Evolutionary conservation across 2,888 invertebrate genomes (phyloP).

Genomic region (Carcina quercana): DNA sequence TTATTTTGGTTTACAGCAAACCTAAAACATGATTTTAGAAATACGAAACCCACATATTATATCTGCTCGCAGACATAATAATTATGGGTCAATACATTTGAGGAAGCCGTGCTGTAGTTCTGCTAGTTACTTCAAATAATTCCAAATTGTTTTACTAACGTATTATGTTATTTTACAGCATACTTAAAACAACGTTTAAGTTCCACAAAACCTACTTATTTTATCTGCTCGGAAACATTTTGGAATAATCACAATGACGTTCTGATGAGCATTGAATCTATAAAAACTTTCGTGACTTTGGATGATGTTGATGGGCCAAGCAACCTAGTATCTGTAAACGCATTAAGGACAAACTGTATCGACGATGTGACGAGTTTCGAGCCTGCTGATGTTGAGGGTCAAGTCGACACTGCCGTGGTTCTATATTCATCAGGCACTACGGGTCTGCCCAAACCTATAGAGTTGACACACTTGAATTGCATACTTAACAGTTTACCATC

Average conservation of each 20-base stretch:
- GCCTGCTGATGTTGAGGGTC: constrained; percentile 59
- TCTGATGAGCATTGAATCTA: constrained; percentile 32
- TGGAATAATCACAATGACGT: constrained; percentile 46
- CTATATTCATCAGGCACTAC: constrained; percentile 82
- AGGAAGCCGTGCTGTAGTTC: no score
- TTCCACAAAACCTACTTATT: constrained; percentile 78
- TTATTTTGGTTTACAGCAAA: no score
- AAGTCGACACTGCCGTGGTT: constrained; percentile 47
- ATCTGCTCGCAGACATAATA: no score
- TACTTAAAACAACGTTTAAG: constrained; percentile 77
- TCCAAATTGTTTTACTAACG: no score
- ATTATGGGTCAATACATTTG: no score
- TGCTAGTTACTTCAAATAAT: no score
- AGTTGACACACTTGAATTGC: constrained; percentile 75
- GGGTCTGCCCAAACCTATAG: constrained; percentile 79
- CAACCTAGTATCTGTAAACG: constrained; percentile 26
- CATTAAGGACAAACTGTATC: constrained; percentile 26
- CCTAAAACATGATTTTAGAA: no score
- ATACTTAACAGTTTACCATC: constrained; percentile 43
- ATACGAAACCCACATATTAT: no score
- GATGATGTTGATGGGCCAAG: constrained; percentile 32
- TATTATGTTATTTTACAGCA: constrained; percentile 57
- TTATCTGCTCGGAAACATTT: constrained; percentile 76
- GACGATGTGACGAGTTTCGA: constrained; percentile 39
- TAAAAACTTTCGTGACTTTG: constrained; percentile 34